Evolutionary conservation across 2,888 invertebrate genomes (phyloP).

Genomic region (Syritta pipiens): DNA sequence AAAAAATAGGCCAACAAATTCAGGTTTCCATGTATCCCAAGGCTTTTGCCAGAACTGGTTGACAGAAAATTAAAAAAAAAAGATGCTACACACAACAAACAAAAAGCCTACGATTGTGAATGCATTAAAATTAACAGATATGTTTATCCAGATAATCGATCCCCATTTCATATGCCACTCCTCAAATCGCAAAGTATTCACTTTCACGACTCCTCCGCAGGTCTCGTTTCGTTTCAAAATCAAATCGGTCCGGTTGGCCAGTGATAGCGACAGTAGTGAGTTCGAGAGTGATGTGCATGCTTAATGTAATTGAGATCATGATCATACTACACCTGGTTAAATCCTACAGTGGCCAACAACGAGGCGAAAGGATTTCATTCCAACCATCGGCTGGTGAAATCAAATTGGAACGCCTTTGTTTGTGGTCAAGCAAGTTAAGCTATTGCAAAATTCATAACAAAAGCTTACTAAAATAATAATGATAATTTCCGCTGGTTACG

Average conservation of each 20-base stretch:
- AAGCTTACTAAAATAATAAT: slow-evolving; percentile 8
- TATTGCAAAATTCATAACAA: slow-evolving; percentile 17
- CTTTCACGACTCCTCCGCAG: neutral
- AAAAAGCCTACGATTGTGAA: neutral
- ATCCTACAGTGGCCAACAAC: too few relatives aligned
- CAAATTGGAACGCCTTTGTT: neutral
- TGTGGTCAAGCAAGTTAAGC: slow-evolving; percentile 8
- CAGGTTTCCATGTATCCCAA: too few relatives aligned
- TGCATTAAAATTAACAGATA: neutral
- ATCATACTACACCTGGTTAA: too few relatives aligned
- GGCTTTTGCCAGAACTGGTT: too few relatives aligned
- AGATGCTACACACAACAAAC: too few relatives aligned
- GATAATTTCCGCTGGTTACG: slow-evolving; percentile 10
- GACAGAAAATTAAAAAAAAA: too few relatives aligned
- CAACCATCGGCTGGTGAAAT: neutral
- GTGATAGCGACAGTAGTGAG: neutral
- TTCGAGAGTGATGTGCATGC: neutral
- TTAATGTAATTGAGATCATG: too few relatives aligned
- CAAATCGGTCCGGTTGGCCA: neutral
- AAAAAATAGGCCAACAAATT: too few relatives aligned
- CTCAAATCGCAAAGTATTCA: neutral
- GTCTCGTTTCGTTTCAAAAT: neutral
- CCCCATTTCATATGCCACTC: neutral
- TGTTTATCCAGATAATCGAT: neutral
- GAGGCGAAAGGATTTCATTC: slow-evolving; percentile 4